These are phyloP conservation scores for Solea senegalensis DNA, from an alignment of 2,113 vertebrate genomes.

Conservation along the genomic window DNA sequence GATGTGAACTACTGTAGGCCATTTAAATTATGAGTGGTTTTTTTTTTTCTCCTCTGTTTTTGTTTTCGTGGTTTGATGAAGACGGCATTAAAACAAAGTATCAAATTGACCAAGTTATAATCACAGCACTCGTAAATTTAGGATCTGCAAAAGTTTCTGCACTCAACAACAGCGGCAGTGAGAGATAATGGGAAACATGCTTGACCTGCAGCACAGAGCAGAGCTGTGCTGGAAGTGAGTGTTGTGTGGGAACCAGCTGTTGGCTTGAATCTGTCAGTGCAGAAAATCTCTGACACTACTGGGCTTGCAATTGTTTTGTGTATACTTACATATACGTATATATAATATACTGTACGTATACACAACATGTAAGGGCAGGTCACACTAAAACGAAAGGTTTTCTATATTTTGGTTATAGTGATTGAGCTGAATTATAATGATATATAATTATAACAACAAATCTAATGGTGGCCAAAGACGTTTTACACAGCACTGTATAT, in stretches of 20 bases:
- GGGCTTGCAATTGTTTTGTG: background rate
- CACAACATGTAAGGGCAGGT: too few relatives aligned
- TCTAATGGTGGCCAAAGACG: too few relatives aligned
- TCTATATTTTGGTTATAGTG: too few relatives aligned
- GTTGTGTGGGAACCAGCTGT: conserved; percentile 5
- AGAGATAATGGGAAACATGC: background rate
- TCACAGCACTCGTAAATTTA: background rate
- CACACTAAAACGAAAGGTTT: too few relatives aligned
- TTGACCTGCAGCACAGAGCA: conserved; percentile 4
- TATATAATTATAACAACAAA: too few relatives aligned
- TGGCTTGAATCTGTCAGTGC: background rate
- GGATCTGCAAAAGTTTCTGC: background rate
- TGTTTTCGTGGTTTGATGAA: background rate
- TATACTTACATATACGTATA: too few relatives aligned
- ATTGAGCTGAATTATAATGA: too few relatives aligned
- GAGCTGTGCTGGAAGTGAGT: background rate
- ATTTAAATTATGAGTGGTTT: background rate
- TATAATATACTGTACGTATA: too few relatives aligned
- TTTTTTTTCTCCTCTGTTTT: background rate
- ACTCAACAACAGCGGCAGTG: background rate
- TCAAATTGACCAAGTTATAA: background rate
- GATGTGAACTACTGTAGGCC: background rate
- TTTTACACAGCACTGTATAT: too few relatives aligned
- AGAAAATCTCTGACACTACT: background rate
- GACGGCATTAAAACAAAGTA: background rate